Conservation (phyloP, 2,888 invertebrate species). For the Homarus gammarus region DNA sequence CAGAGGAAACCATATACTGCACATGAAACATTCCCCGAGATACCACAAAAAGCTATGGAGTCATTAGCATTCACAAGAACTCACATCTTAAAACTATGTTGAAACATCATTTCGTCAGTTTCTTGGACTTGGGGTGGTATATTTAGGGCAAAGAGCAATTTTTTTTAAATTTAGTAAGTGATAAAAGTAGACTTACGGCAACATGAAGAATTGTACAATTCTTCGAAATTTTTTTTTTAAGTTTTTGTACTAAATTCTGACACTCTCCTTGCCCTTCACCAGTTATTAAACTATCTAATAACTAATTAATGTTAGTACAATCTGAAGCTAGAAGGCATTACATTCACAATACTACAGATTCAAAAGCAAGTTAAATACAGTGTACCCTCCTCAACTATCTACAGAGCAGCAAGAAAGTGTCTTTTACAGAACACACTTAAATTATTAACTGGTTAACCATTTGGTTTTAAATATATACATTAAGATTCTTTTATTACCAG, state of each 20-base stretch:
- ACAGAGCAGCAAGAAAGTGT: neutral
- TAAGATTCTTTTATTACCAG: too few relatives aligned
- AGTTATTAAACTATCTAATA: neutral
- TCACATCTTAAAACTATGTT: neutral
- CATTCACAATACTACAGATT: neutral
- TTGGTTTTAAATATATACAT: neutral
- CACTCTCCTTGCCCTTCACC: neutral
- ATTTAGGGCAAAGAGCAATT: neutral
- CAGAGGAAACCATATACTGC: too few relatives aligned
- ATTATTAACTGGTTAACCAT: neutral
- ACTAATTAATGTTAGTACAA: neutral
- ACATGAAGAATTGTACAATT: too few relatives aligned
- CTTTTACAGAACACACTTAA: neutral
- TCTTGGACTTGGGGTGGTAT: neutral
- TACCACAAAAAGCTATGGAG: neutral
- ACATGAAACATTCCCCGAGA: neutral
- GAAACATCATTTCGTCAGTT: neutral
- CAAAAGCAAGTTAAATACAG: neutral
- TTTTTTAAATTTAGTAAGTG: too few relatives aligned
- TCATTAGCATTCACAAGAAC: neutral
- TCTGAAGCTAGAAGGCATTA: neutral
- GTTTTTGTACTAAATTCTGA: neutral
- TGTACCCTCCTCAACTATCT: neutral
- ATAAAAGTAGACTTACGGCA: too few relatives aligned
- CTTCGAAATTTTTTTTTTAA: neutral